phyloP scores from a whole-genome alignment of 2,888 invertebrate species.

The Drosophila mulleri region DNA sequence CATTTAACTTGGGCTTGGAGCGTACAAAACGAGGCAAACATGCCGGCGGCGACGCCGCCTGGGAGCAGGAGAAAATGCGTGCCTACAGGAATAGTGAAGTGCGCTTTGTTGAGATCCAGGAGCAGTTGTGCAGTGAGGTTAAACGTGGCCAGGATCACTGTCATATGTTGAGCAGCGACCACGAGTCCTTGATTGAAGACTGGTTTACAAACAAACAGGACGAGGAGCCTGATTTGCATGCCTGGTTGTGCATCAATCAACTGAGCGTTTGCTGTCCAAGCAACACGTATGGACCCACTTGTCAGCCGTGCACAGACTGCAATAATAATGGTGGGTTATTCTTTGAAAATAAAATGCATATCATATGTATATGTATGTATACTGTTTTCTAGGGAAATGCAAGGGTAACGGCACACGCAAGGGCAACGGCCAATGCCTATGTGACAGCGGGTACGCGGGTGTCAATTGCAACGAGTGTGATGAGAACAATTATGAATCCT shows the following conservation, averaged over 20 bases:
- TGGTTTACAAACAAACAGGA: slow-evolving; percentile 93
- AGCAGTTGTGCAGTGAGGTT: slow-evolving; percentile 92
- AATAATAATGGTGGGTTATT: slow-evolving; percentile 87
- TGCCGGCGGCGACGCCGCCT: slow-evolving; percentile 96
- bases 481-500: slow-evolving; percentile 90
- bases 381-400: slow-evolving; percentile 85
- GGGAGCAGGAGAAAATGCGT: slow-evolving; percentile 95
- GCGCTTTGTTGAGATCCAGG: slow-evolving; percentile 95
- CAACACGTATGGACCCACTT: slow-evolving; percentile 93
- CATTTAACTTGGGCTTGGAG: slow-evolving; percentile 92
- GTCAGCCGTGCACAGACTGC: slow-evolving; percentile 93
- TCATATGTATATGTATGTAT: background rate
- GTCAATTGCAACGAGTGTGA: slow-evolving; percentile 92
- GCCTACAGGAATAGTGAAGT: slow-evolving; percentile 95
- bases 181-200: slow-evolving; percentile 92
- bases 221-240: slow-evolving; percentile 87
- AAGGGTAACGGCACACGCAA: slow-evolving; percentile 95
- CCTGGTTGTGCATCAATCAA: slow-evolving; percentile 92
- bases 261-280: slow-evolving; percentile 93
- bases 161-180: slow-evolving; percentile 92
- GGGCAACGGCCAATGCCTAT: slow-evolving; percentile 96
- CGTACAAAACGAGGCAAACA: slow-evolving; percentile 94
- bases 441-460: slow-evolving; percentile 93
- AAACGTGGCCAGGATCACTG: slow-evolving; percentile 91
- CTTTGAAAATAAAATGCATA: background rate